Base-by-base conservation (phyloP, 2,113 vertebrate genomes). In the Drymodes brunneopygia region DNA sequence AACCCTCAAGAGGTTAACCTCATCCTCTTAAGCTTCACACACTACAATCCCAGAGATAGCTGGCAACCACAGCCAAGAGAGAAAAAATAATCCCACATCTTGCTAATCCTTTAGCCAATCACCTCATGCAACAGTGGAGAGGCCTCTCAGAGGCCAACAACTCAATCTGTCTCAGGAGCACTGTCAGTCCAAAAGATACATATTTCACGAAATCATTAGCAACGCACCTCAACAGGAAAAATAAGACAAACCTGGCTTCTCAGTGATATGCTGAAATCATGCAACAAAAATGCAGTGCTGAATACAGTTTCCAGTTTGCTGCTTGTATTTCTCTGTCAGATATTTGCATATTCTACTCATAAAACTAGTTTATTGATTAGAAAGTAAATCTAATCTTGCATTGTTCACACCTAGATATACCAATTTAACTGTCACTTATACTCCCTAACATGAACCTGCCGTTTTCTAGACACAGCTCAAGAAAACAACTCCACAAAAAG, bases 51-150 rank as follows among this genome's bases (percentile, higher is more conserved):
- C 89, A 97, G 73, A 97, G 93, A 98, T 92, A 97, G 97, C 94
- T 96, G 95, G 97, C 94, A 98, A 95, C 96, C 96, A 97, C 65
- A 96, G 96, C 66, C 93, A n/a, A 96, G 84, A 94, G 95, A 94
- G 86, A 96, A 98, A 97, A 97, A 97, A 97, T 97, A 98, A 98
- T 97, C 97, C 96, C 96, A 94, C 95, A 94, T 96, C 47, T 97
- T 98, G 83, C 89, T 98, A 98, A 98, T 97, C 97, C 97, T 97
- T 97, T 95, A 97, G 96, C 97, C 97, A 98, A 97, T 98, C 98
- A 97, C 80, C 94, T 97, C 96, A 94, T 85, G 94, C 93, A 98
- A 97, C 94, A 95, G 89, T 70, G 70, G 86, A 96, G 88, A 94
- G 74, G 83, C 73, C 88, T 95, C 95, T 96, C 11, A 1, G 86